These are phyloP conservation scores for Drosophila fungiperda DNA, from an alignment of 2,888 invertebrate genomes.

Conservation along the genomic window DNA sequence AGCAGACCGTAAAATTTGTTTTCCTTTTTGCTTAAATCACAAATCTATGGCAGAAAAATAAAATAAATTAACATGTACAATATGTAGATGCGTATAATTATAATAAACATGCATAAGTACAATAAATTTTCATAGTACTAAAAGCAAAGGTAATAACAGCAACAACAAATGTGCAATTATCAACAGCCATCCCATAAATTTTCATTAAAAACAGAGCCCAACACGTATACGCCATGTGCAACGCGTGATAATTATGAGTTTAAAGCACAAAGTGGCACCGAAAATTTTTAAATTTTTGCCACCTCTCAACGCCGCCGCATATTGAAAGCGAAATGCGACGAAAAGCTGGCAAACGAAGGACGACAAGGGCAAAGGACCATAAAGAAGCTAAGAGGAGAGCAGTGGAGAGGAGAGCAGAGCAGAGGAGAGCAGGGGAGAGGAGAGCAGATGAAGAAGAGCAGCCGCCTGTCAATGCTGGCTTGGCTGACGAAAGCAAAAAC, in stretches of 20 bases:
- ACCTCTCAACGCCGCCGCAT: constrained; percentile 1
- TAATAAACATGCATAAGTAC: constrained; percentile 69
- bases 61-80: constrained; percentile 10
- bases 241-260: constrained; percentile 70
- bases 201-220: constrained; percentile 54
- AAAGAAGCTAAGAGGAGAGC: constrained; percentile 3
- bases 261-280: constrained; percentile 56
- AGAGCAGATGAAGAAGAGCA: constrained; percentile 16
- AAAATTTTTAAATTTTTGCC: constrained; percentile 32
- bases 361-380: constrained; percentile 5
- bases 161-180: constrained; percentile 63
- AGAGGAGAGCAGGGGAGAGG: not conserved
- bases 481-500: constrained; percentile 51
- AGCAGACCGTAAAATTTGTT: constrained; percentile 24
- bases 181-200: constrained; percentile 68
- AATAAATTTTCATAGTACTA: constrained; percentile 63
- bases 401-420: not conserved
- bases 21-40: constrained; percentile 5
- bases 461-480: constrained; percentile 55
- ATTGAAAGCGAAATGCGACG: constrained; percentile 44
- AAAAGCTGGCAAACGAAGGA: constrained; percentile 3
- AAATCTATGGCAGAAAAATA: constrained; percentile 3
- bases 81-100: constrained; percentile 24
- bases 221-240: constrained; percentile 63
- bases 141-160: constrained; percentile 36